These are phyloP conservation scores for Scytalopus superciliaris DNA, from an alignment of 2,113 vertebrate species.

Conservation along the genomic window DNA sequence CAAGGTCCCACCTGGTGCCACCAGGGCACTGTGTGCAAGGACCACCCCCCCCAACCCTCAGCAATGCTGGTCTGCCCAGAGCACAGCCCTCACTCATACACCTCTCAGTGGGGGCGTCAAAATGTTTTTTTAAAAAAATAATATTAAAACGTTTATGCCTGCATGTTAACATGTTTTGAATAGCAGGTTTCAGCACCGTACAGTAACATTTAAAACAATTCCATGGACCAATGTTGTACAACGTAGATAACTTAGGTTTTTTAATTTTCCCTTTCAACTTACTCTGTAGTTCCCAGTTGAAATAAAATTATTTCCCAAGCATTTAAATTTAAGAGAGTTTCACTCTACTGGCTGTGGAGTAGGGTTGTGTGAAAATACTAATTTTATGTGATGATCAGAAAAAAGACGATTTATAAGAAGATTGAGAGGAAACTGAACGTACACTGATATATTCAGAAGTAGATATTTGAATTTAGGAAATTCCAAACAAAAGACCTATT, in stretches of 20 bases:
- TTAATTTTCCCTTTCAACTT: not conserved
- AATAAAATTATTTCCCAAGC: not conserved
- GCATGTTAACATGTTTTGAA: not conserved
- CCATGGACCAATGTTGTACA: not conserved
- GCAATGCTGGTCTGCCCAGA: not conserved
- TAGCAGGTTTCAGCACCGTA: not conserved
- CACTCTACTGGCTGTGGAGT: not conserved
- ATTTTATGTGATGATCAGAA: not conserved
- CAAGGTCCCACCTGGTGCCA: not conserved
- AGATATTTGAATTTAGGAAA: not conserved
- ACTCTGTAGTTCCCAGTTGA: accelerated
- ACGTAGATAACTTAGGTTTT: not conserved
- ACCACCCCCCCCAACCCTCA: not conserved
- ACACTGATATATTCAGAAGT: not conserved
- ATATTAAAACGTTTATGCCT: not conserved
- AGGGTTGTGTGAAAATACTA: not conserved
- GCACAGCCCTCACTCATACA: not conserved
- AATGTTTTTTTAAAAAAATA: not conserved
- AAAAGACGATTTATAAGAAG: not conserved
- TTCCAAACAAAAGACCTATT: not conserved
- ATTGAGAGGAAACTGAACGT: not conserved
- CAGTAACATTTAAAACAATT: not conserved
- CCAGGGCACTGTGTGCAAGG: not conserved
- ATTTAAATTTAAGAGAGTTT: not conserved
- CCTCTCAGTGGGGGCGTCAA: too few relatives aligned